These are phyloP conservation scores for Acanthaster planci DNA, from an alignment of 35 echinoderm and acorn worm genomes.

Conservation along the genomic window DNA sequence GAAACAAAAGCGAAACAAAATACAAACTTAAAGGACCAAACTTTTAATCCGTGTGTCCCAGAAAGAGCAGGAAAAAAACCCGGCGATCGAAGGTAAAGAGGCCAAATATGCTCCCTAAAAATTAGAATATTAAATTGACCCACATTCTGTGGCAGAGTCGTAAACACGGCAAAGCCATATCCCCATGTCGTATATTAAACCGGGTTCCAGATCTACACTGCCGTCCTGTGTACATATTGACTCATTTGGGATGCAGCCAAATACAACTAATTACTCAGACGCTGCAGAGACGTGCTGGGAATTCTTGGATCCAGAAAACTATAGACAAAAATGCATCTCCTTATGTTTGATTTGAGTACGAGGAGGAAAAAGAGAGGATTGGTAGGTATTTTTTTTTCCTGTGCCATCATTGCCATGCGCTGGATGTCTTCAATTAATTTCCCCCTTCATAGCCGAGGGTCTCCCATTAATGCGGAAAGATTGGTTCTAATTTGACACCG, in stretches of 20 bases:
- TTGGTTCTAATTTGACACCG: constrained; percentile 19
- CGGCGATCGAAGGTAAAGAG: not conserved
- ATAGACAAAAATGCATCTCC: constrained; percentile 1
- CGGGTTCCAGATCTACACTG: constrained; percentile 4
- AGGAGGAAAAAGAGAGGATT: not conserved
- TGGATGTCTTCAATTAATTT: constrained; percentile 13
- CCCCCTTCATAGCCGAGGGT: not conserved
- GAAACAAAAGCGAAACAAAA: too few relatives aligned
- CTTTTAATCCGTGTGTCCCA: too few relatives aligned
- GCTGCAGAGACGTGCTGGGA: not conserved
- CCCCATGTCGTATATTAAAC: not conserved
- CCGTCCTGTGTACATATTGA: constrained; percentile 13
- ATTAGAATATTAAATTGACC: constrained; percentile 32
- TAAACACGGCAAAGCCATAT: too few relatives aligned
- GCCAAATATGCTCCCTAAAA: not conserved
- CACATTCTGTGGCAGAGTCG: not conserved
- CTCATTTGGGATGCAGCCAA: constrained; percentile 21
- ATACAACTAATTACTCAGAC: constrained; percentile 24
- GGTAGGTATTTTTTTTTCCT: not conserved
- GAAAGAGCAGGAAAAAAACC: too few relatives aligned
- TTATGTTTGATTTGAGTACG: constrained; percentile 1
- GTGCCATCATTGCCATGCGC: constrained; percentile 14
- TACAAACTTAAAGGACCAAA: too few relatives aligned
- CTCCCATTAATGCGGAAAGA: not conserved
- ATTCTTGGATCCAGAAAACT: not conserved